These are phyloP conservation scores for Sebastes iracundus DNA, from an alignment of 2,797 vertebrate genomes.

Conservation along the genomic window DNA sequence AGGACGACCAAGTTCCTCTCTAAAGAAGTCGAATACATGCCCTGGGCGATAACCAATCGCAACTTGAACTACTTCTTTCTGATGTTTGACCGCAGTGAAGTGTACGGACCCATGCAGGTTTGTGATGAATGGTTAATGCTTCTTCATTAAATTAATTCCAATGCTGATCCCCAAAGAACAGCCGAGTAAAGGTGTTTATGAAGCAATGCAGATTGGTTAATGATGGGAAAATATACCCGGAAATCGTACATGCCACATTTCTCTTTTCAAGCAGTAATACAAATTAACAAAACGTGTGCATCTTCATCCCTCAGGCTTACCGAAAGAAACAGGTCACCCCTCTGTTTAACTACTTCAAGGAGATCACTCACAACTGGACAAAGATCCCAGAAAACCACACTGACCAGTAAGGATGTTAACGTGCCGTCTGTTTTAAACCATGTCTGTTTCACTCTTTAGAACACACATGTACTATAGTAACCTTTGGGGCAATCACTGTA, in stretches of 20 bases:
- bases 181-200: neutral
- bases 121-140: neutral
- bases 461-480: neutral
- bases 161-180: neutral
- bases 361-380: constrained; percentile 65
- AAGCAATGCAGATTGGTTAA: neutral
- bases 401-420: constrained; percentile 85
- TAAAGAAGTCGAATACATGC: constrained; percentile 84
- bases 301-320: constrained; percentile 80
- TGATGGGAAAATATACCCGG: neutral
- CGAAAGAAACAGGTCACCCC: constrained; percentile 84
- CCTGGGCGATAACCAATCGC: constrained; percentile 84
- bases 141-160: neutral
- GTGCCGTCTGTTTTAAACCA: neutral
- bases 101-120: constrained; percentile 90
- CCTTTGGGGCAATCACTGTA: neutral
- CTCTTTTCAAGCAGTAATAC: neutral
- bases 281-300: neutral
- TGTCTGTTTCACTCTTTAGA: neutral
- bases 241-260: neutral
- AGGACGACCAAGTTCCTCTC: constrained; percentile 86
- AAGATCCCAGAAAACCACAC: constrained; percentile 61
- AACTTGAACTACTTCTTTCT: constrained; percentile 85
- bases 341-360: constrained; percentile 79
- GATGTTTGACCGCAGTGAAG: constrained; percentile 92